Base-by-base conservation (phyloP, 2,888 invertebrate genomes). In the Coenonympha glycerion region DNA sequence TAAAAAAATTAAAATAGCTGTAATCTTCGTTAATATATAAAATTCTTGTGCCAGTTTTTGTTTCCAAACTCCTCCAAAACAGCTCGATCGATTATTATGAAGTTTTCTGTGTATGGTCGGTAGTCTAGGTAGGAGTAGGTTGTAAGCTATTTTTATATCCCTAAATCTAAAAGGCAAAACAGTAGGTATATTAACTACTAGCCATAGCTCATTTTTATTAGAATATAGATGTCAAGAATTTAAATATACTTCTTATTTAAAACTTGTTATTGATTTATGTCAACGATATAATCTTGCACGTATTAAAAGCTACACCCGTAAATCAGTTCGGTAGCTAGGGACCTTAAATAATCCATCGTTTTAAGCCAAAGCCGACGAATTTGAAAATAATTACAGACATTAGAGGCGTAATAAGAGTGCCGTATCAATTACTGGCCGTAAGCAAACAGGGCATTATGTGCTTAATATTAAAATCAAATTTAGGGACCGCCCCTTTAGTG, bases 401-500 rank as follows among this genome's bases (percentile, higher is more conserved):
- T 84, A 83, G 77, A 74, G 65, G 69, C 71, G 64, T 72, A 73
- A 78, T 77, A 75, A 78, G 76, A 78, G 79, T 79, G 79, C 71
- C 68, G 81, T 84, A 85, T 85, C 85, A 84, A 86, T 86, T 84
- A 84, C 77, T 71, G 71, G 64, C 64, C 69, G 67, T 66, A 72
- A 74, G 80, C 81, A 79, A 82, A 81, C 79, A 72, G 72, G 73
- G 78, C 67, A 80, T 85, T 85, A 83, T 69, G 73, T 70, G 76
- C 71, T 83, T 76, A 73, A 76, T 82, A 87, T 87, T 87, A 87
- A 87, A 87, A 86, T 81, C 85, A 70, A 83, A 86, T 87, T 87
- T 81, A 84, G 82, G 78, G 52, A 62, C 74, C 74, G 68, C 71
- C 71, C 71, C 59, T 62, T 57, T 58, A 62, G 63, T 61, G 49